Base-by-base conservation (phyloP, 2,113 vertebrate species). In the Cettia cetti region DNA sequence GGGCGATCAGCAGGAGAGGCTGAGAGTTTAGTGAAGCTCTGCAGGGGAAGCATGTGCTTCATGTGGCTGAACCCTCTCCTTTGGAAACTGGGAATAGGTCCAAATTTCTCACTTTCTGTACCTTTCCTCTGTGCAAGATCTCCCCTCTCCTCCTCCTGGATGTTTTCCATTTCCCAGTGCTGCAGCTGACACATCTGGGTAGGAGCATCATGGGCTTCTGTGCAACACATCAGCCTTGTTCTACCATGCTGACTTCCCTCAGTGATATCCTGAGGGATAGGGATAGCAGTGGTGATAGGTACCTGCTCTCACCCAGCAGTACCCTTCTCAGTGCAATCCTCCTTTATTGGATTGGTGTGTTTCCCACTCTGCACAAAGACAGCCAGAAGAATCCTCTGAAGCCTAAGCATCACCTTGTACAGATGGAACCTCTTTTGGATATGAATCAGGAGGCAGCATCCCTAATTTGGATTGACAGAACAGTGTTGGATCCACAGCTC, bases 211-310 rank as follows among this genome's bases (percentile, higher is more conserved):
- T 1, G 1, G 45, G 30, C 49, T 72, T 85, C 69, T 30, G 69
- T 35, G 31, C 15, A 20, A 8, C 31, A 9, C 2, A 1, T 44
- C 2, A 8, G 26, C 50, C 28, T 60, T 52, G 21, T 42, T 27
- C 31, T 40, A 4, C 33, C 8, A 7, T 1, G 0, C 42, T 54
- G 40, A 33, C 11, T 74, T 90, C 15, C 26, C 15, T 80, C 4
- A 8, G 47, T 15, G n/a, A 39, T 61, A n/a, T 6, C 45, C 37
- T 0, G 0, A 42, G 52, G 6, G 15, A 23, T 0, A 16, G n/a
- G 3, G 5, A 27, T 33, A 53, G 42, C 3, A 3, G 11, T 20
- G 78, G 21, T 26, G 14, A 31, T 27, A 53, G 28, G 49, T 44
- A 16, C 5, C 7, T 1, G 0, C 57, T 75, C 31, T 20, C 11